phyloP scores from a whole-genome alignment of 2,888 invertebrate species.

The Flexamia atlantica region DNA sequence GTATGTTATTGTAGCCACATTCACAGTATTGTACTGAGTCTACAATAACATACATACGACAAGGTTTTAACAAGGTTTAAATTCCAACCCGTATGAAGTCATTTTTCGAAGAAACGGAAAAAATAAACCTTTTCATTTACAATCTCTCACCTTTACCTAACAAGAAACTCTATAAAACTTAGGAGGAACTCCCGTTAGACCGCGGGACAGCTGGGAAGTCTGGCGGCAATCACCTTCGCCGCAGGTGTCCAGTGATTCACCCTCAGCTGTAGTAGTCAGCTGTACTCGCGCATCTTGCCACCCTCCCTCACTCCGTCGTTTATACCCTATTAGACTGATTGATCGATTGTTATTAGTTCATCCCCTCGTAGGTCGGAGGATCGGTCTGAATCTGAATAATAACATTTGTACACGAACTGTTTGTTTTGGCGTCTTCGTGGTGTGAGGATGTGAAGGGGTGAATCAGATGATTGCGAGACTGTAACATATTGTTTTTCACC shows the following conservation, averaged over 20 bases:
- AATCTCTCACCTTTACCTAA: too few species aligned
- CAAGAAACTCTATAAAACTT: too few species aligned
- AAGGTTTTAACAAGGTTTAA: too few species aligned
- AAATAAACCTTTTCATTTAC: too few species aligned
- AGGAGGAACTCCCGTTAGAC: too few species aligned
- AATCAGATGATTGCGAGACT: too few species aligned
- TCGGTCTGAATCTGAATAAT: constrained; percentile 10
- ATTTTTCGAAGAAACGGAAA: too few species aligned
- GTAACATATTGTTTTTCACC: too few species aligned
- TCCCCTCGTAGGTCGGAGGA: constrained; percentile 5
- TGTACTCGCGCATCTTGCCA: constrained; percentile 41
- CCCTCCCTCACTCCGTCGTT: constrained; percentile 31
- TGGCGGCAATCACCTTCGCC: constrained; percentile 29
- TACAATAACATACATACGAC: too few species aligned
- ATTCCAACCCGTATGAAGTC: too few species aligned
- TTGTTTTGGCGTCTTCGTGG: neutral
- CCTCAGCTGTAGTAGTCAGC: constrained; percentile 49
- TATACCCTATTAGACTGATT: constrained; percentile 56
- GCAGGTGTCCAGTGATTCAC: constrained; percentile 56
- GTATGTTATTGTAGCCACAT: too few species aligned
- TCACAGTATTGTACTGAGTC: too few species aligned
- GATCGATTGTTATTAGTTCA: constrained; percentile 52
- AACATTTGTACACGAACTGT: neutral
- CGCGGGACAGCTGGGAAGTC: constrained; percentile 16
- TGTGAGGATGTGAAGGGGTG: neutral